Percentiles rank a stretch among this genome's conserved stretches.
These are phyloP conservation scores for Dichetophora obliterata DNA, from an alignment of 2,888 invertebrate genomes.

Conservation along the genomic window DNA sequence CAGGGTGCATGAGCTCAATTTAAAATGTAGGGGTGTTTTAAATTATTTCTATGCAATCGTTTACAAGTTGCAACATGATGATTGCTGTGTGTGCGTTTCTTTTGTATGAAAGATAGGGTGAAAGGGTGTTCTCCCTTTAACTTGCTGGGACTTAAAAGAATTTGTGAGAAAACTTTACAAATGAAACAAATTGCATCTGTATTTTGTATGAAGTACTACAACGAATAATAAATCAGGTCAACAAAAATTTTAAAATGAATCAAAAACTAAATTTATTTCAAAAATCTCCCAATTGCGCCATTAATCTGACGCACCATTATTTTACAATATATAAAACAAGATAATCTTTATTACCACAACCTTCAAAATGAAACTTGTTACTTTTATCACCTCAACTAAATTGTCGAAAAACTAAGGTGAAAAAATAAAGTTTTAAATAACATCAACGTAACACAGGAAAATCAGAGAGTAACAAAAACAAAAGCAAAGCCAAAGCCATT, in stretches of 20 bases:
- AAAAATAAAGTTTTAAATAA: background rate
- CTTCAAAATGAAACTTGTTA: too few relatives aligned
- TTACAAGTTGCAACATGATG: slow-evolving; percentile 1
- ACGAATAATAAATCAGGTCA: too few relatives aligned
- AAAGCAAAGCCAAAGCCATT: background rate
- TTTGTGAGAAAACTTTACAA: background rate
- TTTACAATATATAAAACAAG: too few relatives aligned
- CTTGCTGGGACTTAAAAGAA: background rate
- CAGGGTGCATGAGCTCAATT: background rate
- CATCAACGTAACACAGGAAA: background rate
- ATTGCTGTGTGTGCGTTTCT: background rate
- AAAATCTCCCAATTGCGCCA: too few relatives aligned
- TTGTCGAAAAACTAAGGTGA: background rate
- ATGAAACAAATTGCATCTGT: too few relatives aligned
- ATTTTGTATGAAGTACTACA: too few relatives aligned
- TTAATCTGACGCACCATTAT: too few relatives aligned
- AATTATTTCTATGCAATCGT: background rate
- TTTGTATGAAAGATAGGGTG: background rate
- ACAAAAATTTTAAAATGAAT: too few relatives aligned
- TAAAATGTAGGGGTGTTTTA: background rate
- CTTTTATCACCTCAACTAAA: too few relatives aligned
- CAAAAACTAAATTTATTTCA: too few relatives aligned
- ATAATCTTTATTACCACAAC: too few relatives aligned
- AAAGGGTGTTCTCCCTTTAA: background rate
- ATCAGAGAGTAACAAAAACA: background rate